Percentiles rank a stretch among this genome's conserved stretches.
phyloP scores from a whole-genome alignment of 2,888 invertebrate genomes.

The Agrochola lota region DNA sequence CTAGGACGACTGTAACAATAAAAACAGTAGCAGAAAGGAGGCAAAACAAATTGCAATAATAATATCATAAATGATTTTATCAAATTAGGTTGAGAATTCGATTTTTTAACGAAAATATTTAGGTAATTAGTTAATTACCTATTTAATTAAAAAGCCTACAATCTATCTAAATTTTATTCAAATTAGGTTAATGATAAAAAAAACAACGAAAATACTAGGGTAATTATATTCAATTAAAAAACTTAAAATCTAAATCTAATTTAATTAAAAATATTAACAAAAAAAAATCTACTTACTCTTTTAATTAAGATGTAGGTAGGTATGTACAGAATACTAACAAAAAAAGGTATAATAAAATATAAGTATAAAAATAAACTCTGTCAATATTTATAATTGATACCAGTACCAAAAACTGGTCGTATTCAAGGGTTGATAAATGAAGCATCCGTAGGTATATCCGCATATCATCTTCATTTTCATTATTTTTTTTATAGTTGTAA shows the following conservation, averaged over 20 bases:
- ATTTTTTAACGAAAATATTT: neutral
- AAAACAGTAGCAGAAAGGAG: too few relatives aligned
- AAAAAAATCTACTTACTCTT: neutral
- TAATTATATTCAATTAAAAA: neutral
- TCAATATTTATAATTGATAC: neutral
- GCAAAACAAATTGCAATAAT: too few relatives aligned
- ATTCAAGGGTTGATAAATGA: neutral
- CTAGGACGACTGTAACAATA: too few relatives aligned
- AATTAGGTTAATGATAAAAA: too few relatives aligned
- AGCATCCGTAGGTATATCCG: neutral
- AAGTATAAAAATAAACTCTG: slow-evolving; percentile 5
- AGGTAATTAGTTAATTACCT: neutral
- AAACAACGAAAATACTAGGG: neutral
- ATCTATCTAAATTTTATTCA: too few relatives aligned
- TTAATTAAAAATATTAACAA: neutral
- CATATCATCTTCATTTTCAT: neutral
- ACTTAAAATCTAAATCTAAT: neutral
- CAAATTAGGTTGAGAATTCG: neutral
- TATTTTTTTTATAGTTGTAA: too few relatives aligned
- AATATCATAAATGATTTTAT: neutral
- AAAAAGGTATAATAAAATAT: neutral
- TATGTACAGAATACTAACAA: slow-evolving; percentile 7
- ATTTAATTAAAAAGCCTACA: neutral
- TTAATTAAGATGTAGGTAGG: neutral
- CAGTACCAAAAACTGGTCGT: neutral